Evolutionary conservation across 2,113 vertebrate species (phyloP), one percentile per base, ranked within the genome.

Genomic region (Monopterus albus): DNA sequence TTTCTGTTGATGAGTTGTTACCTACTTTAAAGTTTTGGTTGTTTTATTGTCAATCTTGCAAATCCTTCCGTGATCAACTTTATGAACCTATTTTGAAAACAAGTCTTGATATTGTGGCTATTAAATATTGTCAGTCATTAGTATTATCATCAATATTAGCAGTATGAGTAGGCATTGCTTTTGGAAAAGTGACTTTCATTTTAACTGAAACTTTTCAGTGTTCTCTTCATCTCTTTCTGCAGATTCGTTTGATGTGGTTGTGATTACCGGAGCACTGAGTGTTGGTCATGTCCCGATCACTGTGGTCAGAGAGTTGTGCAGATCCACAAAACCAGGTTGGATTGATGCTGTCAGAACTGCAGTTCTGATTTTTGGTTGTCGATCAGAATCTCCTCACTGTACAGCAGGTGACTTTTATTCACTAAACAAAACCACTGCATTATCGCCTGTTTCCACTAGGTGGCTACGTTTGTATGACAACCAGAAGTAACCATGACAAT

Each of bases 391-490:
- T 14, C 33, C 18, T 46, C 9, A 42, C 17, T 36, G 3, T 28
- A 35, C 49, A 53, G 5, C 17, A 10, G 8, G 2, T 35, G 14
- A 28, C 28, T 39, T 40, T 36, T 10, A 7, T 18, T 13, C 26
- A 14, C 13, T 38, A 2, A 20, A 8, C 18, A 20, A 14, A 25
- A 40, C 20, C 3, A 7, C 43, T 55, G 46, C 66, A 61, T 26
- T 74, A 1, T 50, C 9, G 0, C 11, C 28, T 74, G 9, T 63
- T 40, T 67, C 66, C 75, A 95, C 53, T 74, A 97, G 96, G 96
- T 4, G 96, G 97, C 5, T 91, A 91, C 33, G 29, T 96, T 52
- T 98, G 96, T 87, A 91, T 98, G 93, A 98, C 96, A 0, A 97
- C 95, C 0, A 93, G 96, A 82, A 81, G 74, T 61, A 95, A 96